Conservation (phyloP, 2,888 invertebrate species). For the Platycnemis pennipes region DNA sequence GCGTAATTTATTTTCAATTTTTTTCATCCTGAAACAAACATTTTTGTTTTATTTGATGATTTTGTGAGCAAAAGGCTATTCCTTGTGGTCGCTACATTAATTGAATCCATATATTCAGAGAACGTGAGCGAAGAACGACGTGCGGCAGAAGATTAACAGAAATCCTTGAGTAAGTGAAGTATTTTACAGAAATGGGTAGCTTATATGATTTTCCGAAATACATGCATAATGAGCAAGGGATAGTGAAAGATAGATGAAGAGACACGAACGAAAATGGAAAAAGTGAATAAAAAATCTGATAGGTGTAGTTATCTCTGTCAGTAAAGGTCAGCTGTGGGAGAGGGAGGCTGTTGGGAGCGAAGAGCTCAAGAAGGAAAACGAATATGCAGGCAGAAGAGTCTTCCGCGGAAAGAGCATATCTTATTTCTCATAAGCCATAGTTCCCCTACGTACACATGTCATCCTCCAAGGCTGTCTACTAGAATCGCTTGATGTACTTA, state of each 20-base stretch:
- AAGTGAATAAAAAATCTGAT: not conserved
- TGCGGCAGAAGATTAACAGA: not conserved
- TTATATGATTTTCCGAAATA: not conserved
- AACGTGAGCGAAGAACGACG: not conserved
- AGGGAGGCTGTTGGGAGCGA: not conserved
- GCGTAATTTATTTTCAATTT: too few species aligned
- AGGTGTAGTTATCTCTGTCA: constrained; percentile 26
- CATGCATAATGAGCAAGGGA: not conserved
- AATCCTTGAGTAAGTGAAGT: not conserved
- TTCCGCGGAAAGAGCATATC: constrained; percentile 50
- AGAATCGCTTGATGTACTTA: not conserved
- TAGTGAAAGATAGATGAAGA: not conserved
- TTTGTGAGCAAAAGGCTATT: not conserved
- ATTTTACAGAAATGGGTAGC: not conserved
- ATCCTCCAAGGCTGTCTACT: constrained; percentile 38
- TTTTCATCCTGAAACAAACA: not conserved
- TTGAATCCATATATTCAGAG: not conserved
- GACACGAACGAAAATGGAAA: not conserved
- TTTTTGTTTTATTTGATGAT: not conserved
- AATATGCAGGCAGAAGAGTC: not conserved
- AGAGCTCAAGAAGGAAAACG: not conserved
- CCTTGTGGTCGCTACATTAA: not conserved
- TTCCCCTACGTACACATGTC: constrained; percentile 37
- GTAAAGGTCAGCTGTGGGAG: constrained; percentile 50
- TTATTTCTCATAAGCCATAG: constrained; percentile 59